Evolutionary conservation across 2,888 invertebrate genomes (phyloP), one percentile per base, ranked within the genome.

Genomic region (Falcaria lacertinaria): DNA sequence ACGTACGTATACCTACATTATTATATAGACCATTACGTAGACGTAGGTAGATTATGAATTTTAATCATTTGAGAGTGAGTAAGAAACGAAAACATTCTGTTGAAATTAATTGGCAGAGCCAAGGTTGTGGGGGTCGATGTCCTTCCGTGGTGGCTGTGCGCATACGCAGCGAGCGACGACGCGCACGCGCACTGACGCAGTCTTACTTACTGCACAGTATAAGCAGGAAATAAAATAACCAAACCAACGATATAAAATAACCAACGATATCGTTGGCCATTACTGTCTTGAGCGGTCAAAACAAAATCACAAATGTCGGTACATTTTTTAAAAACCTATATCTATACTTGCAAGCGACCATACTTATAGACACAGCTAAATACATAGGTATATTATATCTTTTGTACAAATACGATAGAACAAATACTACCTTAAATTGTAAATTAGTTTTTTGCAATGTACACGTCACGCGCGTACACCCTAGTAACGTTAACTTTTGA

Each of bases 101-200:
- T 72, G 69, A 68, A 79, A 78, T 83, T 80, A 84, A 82, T 80
- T 80, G 77, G 65, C 64, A 59, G 56, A 60, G 68, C 74, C 83
- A 84, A 84, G 85, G 84, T 71, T 80, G 77, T 54, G 52, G 57
- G 52, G 86, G 86, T 86, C 85, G 74, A 71, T 68, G 84, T 70
- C 81, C 84, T 80, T 80, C 50, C 53, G 52, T 57, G 63, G 59
- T 48, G 47, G 41, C 49, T 47, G 55, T n/a, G 66, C 72, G 64
- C 69, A 47, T 51, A 61, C 67, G 65, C 66, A 64, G 60, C 60
- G 49, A 22, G 22, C n/a, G 22, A 22, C 22, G 49, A n/a, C n/a
- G 22, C 28, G 28, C 52, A 37, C 44, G 41, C 35, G 46, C 54
- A 47, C 50, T 45, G 50, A 14, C 37, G 22, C 15, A 17, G 35